A percentile compares a stretch with the other conserved stretches of the same genome.
These are phyloP conservation scores for Sylvicapra grimmia DNA, from an alignment of 2,113 vertebrate genomes.

Conservation along the genomic window DNA sequence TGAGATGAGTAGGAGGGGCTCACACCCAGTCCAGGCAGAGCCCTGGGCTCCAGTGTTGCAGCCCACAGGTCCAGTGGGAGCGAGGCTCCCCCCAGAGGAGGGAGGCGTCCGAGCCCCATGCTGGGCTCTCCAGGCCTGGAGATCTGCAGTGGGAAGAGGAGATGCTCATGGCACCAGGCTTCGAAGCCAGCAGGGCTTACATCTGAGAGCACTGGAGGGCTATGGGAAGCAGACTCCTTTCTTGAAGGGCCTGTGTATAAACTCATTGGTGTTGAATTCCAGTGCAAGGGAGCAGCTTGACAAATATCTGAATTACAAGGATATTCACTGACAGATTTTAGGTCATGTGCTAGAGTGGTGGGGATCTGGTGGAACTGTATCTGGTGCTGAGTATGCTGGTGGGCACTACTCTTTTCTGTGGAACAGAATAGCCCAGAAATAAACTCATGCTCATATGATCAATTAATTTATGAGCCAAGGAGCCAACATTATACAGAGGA, in stretches of 20 bases:
- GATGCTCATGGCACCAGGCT: background rate
- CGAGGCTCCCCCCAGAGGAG: background rate
- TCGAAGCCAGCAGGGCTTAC: background rate
- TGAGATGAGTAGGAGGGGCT: background rate
- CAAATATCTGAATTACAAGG: background rate
- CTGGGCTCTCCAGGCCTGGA: background rate
- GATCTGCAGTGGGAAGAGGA: background rate
- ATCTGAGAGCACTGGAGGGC: background rate
- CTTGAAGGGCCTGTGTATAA: background rate
- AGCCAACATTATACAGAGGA: background rate
- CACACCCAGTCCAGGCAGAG: background rate
- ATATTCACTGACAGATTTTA: background rate
- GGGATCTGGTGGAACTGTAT: background rate
- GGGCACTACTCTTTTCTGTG: background rate
- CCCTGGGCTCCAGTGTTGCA: background rate
- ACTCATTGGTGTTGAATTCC: background rate
- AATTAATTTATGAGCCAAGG: background rate
- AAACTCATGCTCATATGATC: background rate
- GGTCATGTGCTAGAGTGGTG: background rate
- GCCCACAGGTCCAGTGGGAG: background rate
- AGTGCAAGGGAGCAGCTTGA: background rate
- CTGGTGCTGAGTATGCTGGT: background rate
- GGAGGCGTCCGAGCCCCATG: accelerated
- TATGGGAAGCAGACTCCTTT: background rate
- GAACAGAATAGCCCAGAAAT: background rate